phyloP scores from a whole-genome alignment of 2,888 invertebrate species.

The Globia sparganii region DNA sequence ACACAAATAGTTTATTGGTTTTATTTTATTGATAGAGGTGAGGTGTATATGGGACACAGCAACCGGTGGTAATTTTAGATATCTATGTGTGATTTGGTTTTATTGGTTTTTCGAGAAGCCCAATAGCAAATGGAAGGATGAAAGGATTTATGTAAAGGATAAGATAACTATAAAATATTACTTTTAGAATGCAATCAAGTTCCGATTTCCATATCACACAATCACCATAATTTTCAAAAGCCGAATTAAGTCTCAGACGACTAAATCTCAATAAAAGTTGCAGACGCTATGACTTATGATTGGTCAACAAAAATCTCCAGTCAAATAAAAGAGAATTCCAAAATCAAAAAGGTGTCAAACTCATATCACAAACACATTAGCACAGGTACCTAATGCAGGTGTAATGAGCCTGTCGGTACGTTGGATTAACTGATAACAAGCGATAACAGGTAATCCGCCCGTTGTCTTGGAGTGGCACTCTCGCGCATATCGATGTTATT shows the following conservation, averaged over 20 bases:
- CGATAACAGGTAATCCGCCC: slow-evolving; percentile 64
- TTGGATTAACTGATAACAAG: slow-evolving; percentile 76
- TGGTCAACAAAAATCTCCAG: neutral
- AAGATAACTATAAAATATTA: neutral
- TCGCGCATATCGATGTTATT: slow-evolving; percentile 55
- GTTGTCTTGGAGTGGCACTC: slow-evolving; percentile 55
- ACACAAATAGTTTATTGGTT: slow-evolving; percentile 24
- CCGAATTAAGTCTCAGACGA: neutral
- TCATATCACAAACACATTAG: slow-evolving; percentile 26
- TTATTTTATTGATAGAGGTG: slow-evolving; percentile 23
- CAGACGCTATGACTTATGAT: neutral
- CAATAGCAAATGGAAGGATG: neutral
- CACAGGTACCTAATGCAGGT: slow-evolving; percentile 44
- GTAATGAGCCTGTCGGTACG: slow-evolving; percentile 62
- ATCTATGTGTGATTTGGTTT: neutral
- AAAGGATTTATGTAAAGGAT: too few relatives aligned
- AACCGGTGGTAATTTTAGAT: slow-evolving; percentile 21
- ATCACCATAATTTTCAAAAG: neutral
- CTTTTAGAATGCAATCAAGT: neutral
- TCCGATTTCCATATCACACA: neutral
- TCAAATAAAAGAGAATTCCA: neutral
- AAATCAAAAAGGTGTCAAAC: slow-evolving; percentile 2
- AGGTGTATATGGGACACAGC: slow-evolving; percentile 29
- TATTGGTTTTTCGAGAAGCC: neutral
- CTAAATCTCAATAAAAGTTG: neutral